Base-by-base conservation (phyloP, 2,797 vertebrate species). In the Pelochelys cantorii region DNA sequence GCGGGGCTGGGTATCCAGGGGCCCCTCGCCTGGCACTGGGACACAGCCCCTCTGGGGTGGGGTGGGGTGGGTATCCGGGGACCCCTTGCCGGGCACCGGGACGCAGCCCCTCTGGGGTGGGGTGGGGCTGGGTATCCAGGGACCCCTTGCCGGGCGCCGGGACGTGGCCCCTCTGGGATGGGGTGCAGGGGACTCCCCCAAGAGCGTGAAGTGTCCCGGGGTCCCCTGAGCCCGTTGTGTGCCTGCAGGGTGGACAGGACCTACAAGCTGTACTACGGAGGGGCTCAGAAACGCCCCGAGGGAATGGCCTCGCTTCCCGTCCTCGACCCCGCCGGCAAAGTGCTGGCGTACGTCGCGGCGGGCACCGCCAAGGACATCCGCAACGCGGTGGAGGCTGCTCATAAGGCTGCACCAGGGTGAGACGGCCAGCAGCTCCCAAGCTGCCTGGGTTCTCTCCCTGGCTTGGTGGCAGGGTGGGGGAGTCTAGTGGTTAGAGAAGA, bases 281-380 rank as follows among this genome's bases (percentile, higher is more conserved):
- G 99, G 7, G 98, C 98, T 84, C 97, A 98, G 25, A 98, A 98
- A 83, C 98, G 98, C 53, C 98, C 99, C 0, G 98, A 98, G 85
- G 98, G 98, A 11, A 98, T 98, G 93, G 96, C 98, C 97, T 99
- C 97, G 90, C 96, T 98, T 79, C 95, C 98, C 3, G 95, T 99
- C 79, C 90, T 68, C 93, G 86, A 98, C 86, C 95, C 97, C 29
- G 95, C 93, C 2, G 98, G 98, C 15, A 15, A 20, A 25, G 88
- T 98, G 34, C 62, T 98, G 0, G 98, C 98, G 22, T 98, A 98
- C 5, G 99, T 98, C 94, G 98, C 99, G 2, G 98, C 99, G 1
- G 98, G 98, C 2, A 98, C 98, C 48, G 88, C 98, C 82, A 99
- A 99, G 92, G 99, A 99, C 3, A 94, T 99, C 31, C 98, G 98